phyloP scores from a whole-genome alignment of 2,113 vertebrate genomes.

The Cheilinus undulatus region DNA sequence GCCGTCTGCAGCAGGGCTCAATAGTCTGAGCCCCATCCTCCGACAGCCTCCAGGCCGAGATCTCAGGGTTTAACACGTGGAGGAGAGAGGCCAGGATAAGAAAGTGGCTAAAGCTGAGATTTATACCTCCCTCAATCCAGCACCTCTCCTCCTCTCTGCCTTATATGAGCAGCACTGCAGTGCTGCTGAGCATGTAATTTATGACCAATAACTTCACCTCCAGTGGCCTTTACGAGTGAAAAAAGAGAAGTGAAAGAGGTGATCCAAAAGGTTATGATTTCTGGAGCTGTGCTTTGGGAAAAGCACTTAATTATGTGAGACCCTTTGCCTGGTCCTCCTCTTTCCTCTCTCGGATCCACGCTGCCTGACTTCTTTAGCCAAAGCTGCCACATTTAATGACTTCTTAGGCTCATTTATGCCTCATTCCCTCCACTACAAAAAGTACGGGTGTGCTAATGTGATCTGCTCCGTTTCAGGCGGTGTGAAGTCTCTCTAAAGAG shows the following conservation, averaged over 20 bases:
- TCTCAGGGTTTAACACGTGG: slow-evolving; percentile 42
- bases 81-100: slow-evolving; percentile 43
- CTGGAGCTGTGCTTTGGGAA: slow-evolving; percentile 19
- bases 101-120: slow-evolving; percentile 49
- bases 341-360: slow-evolving; percentile 10
- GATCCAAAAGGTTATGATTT: slow-evolving; percentile 27
- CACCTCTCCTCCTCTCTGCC: slow-evolving; percentile 15
- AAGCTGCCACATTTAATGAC: slow-evolving; percentile 33
- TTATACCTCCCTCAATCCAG: slow-evolving; percentile 31
- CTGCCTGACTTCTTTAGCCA: neutral
- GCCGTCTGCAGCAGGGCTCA: slow-evolving; percentile 43
- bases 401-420: slow-evolving; percentile 32
- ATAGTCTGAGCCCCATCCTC: slow-evolving; percentile 41
- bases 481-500: slow-evolving; percentile 39
- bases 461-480: slow-evolving; percentile 42
- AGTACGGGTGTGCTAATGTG: slow-evolving; percentile 12
- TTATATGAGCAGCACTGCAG: slow-evolving; percentile 8
- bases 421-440: slow-evolving; percentile 27
- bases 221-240: neutral
- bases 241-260: neutral
- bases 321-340: neutral
- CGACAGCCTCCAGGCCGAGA: slow-evolving; percentile 37
- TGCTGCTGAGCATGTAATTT: slow-evolving; percentile 25
- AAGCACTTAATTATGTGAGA: slow-evolving; percentile 22
- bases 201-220: slow-evolving; percentile 26